Percentiles rank a stretch among this genome's conserved stretches.
phyloP scores from a whole-genome alignment of 92 coral and sea anemone genomes.

The Phenganax stokvisi region DNA sequence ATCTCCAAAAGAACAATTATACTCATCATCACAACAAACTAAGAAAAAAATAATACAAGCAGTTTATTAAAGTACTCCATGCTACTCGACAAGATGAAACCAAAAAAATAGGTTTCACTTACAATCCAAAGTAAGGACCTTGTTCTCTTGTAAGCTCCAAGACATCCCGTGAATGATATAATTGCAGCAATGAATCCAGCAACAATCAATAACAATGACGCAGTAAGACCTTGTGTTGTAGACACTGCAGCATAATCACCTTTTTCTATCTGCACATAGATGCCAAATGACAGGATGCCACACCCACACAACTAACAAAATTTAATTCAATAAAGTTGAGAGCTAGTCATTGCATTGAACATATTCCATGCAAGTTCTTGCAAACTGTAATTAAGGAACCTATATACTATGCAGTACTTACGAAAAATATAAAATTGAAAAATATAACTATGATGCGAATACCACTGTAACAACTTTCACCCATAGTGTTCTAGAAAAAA shows the following conservation, averaged over 20 bases:
- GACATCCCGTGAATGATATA: conserved; percentile 37
- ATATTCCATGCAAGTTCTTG: too few relatives aligned
- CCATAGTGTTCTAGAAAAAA: conserved; percentile 13
- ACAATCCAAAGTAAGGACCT: conserved; percentile 32
- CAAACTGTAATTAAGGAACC: too few relatives aligned
- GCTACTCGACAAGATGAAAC: not conserved
- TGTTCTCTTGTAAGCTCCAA: conserved; percentile 36
- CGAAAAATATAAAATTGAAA: conserved; percentile 35
- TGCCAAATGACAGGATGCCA: conserved; percentile 37
- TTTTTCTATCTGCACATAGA: conserved; percentile 36
- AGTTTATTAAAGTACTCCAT: not conserved
- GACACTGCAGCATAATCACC: conserved; percentile 43
- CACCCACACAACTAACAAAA: conserved; percentile 29
- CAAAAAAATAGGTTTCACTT: not conserved
- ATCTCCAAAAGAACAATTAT: conserved; percentile 34
- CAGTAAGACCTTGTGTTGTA: conserved; percentile 36
- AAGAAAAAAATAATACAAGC: not conserved
- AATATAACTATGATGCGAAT: conserved; percentile 29
- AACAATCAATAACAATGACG: conserved; percentile 30
- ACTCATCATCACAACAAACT: conserved; percentile 34
- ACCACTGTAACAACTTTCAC: conserved; percentile 30
- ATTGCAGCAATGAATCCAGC: conserved; percentile 33
- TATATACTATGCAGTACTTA: not conserved
- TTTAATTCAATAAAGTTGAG: not conserved
- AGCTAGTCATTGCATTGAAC: not conserved